A percentile compares a stretch with the other conserved stretches of the same genome.
Conservation (phyloP, 2,888 invertebrate genomes). For the Timema podura region DNA sequence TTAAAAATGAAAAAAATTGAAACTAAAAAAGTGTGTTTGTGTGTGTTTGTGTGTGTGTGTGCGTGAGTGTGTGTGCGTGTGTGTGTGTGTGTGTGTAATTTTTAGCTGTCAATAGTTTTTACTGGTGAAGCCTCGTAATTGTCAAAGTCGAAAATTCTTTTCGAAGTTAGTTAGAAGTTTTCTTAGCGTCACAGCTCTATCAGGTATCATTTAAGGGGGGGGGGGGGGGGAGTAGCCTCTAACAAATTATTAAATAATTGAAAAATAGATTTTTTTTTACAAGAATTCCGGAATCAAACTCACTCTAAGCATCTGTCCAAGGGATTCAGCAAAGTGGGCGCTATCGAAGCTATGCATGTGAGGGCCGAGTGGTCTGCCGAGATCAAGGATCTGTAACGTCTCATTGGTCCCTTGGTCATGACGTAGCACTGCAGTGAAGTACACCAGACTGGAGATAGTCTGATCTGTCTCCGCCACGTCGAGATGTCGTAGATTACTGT, state of each 20-base stretch:
- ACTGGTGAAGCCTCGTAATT: no score
- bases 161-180: no score
- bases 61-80: no score
- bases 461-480: constrained; percentile 58
- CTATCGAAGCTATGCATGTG: constrained; percentile 38
- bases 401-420: constrained; percentile 42
- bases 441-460: constrained; percentile 52
- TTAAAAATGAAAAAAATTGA: no score
- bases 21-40: no score
- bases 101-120: no score
- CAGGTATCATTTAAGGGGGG: no score
- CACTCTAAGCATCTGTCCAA: constrained; percentile 44
- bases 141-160: no score
- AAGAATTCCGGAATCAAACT: neutral
- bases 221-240: neutral
- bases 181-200: no score
- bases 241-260: neutral
- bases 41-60: no score
- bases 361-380: constrained; percentile 44
- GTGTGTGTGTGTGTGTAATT: no score
- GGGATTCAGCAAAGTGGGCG: constrained; percentile 39
- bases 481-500: constrained; percentile 47
- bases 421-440: constrained; percentile 49
- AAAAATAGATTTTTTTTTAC: neutral
- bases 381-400: constrained; percentile 43